phyloP scores from a whole-genome alignment of 2,888 invertebrate species.

The Stegana nigrithorax region DNA sequence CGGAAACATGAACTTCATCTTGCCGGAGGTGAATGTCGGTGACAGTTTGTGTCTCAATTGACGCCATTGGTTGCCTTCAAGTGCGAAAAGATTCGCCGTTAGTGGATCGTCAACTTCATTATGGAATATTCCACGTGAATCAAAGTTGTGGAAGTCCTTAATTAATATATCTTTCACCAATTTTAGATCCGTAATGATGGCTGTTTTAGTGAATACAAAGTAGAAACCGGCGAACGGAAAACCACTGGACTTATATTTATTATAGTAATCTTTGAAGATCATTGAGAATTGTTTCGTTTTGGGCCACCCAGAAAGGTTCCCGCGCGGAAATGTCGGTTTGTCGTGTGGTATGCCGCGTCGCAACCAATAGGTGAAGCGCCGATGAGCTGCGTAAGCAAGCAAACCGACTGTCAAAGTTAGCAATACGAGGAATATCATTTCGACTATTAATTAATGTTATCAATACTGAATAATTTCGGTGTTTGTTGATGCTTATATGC shows the following conservation, averaged over 20 bases:
- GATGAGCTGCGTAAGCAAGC: neutral
- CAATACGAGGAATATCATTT: neutral
- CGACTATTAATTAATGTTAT: neutral
- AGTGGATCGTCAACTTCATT: constrained; percentile 60
- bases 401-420: neutral
- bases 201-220: constrained; percentile 33
- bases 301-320: constrained; percentile 24
- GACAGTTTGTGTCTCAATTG: constrained; percentile 51
- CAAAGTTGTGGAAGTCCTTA: constrained; percentile 50
- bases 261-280: constrained; percentile 30
- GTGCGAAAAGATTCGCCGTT: constrained; percentile 57
- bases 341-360: constrained; percentile 32
- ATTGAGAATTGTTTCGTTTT: constrained; percentile 25
- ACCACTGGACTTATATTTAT: constrained; percentile 22
- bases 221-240: constrained; percentile 48
- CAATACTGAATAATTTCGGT: too few species aligned
- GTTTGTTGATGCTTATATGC: too few species aligned
- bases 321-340: constrained; percentile 30
- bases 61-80: constrained; percentile 62
- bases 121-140: constrained; percentile 46
- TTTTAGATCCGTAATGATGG: constrained; percentile 44
- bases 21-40: constrained; percentile 53
- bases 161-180: constrained; percentile 47
- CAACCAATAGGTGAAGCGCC: constrained; percentile 30
- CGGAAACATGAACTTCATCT: constrained; percentile 68